Base-by-base conservation (phyloP, 2,888 invertebrate genomes). In the Lathronympha strigana region DNA sequence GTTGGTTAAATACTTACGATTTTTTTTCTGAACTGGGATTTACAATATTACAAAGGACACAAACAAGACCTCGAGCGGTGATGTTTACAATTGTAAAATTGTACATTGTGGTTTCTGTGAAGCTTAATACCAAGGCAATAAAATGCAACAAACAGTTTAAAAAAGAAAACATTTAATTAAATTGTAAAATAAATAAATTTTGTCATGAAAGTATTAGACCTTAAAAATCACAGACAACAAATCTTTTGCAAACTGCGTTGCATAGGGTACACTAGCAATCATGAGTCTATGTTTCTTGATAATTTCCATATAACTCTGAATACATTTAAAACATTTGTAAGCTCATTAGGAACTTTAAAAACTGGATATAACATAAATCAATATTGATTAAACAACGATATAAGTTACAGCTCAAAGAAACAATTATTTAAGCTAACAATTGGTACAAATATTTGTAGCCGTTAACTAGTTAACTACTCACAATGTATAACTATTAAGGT, bases 131-230 rank as follows among this genome's bases (percentile, higher is more conserved):
- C 31, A 63, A 36, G 45, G 9, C 8, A 72, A 15, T 72, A 69
- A 70, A 69, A 72, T 43, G 72, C 43, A 72, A 66, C 67, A 58
- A 4, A 63, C 70, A 75, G 69, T 74, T 28, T 11, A 77, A 64
- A 58, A 66, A 79, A 77, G 60, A 58, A 66, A 79, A 80, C 77
- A 75, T 81, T 79, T 80, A 81, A 83, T 84, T 73, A 68, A 72
- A 78, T 77, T 74, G 72, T 72, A 73, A 74, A 76, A 75, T 70
- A 78, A 79, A 75, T 72, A 77, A n/a, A 76, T 72, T 74, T 76
- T 83, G 84, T 86, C 86, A 86, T 85, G 86, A 80, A 67, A 55
- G 60, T 54, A 67, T 66, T 67, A 69, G 66, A 73, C 68, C 72
- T 76, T 68, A 66, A 70, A 75, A 82, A 84, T 83, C 83, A 84